phyloP scores from a whole-genome alignment of 2,113 vertebrate species.

The Eira barbara region DNA sequence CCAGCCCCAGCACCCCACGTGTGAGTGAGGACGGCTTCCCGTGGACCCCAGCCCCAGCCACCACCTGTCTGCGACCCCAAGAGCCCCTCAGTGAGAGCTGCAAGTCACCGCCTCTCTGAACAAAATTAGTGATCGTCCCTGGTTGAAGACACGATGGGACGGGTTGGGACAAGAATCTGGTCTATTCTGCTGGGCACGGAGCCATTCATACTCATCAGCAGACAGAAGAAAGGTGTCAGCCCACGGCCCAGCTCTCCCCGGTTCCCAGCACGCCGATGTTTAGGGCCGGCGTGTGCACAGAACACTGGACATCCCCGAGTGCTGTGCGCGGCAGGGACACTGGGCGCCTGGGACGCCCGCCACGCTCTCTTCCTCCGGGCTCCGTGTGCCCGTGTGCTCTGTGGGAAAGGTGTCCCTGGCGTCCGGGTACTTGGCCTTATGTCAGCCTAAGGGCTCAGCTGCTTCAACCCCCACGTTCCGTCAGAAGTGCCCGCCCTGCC shows the following conservation, averaged over 20 bases:
- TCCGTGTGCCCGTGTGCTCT: neutral
- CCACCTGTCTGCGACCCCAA: neutral
- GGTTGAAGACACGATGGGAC: neutral
- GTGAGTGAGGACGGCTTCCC: neutral
- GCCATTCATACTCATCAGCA: too few relatives aligned
- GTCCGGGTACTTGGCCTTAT: neutral
- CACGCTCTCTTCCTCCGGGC: neutral
- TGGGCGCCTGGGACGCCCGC: rapidly evolving
- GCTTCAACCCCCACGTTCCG: neutral
- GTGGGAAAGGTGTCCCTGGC: neutral
- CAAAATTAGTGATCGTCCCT: neutral
- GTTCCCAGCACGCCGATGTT: too few relatives aligned
- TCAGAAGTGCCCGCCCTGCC: neutral
- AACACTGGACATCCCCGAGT: rapidly evolving
- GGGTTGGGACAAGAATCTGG: neutral
- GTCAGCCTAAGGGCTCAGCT: neutral
- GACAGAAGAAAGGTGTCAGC: neutral
- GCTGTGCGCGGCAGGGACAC: neutral
- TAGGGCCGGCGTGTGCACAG: neutral
- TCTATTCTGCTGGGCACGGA: neutral
- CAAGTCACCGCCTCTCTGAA: neutral
- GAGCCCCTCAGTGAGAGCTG: neutral
- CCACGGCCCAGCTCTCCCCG: neutral
- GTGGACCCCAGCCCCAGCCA: neutral
- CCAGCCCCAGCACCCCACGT: rapidly evolving